Base-by-base conservation (phyloP, 2,113 vertebrate species). In the Channa maculata region DNA sequence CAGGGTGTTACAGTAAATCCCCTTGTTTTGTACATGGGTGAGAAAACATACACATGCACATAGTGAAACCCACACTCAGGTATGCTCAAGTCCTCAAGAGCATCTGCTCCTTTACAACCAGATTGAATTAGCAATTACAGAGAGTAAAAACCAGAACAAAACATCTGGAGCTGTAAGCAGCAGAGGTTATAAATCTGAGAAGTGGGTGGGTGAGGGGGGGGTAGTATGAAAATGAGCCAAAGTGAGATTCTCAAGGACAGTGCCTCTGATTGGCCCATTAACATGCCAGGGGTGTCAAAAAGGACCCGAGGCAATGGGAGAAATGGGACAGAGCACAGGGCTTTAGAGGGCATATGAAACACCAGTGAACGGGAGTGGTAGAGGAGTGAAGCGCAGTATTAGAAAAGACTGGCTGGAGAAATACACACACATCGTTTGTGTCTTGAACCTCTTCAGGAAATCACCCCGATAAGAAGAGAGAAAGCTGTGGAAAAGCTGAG, bases 61-160 rank as follows among this genome's bases (percentile, higher is more conserved):
- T 33, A 62, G 44, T 52, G 55, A 70, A 79, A 86, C 73, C 79
- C 79, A 79, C 84, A 83, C 86, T 24, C 24, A 93, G 88, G 91
- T 90, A 92, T 71, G 65, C 80, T 84, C 62, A 81, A 83, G 88
- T 90, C 80, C 82, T 83, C 24, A 41, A 72, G 80, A 93, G 89
- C 91, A 93, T 94, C 92, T 94, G 93, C 85, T 91, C 73, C 90
- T 94, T 94, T 94, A 94, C 89, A 90, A 88, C 91, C 88, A 91
- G 82, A 92, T 91, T 93, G 91, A 91, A 93, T 93, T 93, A 94
- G 89, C 91, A 93, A 94, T 94, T 94, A 93, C 86, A 91, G 88
- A 86, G 90, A 92, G 91, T 92, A 92, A 94, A 94, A 93, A 88
- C 59, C 86, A 89, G 90, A 90, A 89, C 86, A 90, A 92, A 92